Evolutionary conservation across 2,888 invertebrate species (phyloP).

Genomic region (Endotricha flammealis): DNA sequence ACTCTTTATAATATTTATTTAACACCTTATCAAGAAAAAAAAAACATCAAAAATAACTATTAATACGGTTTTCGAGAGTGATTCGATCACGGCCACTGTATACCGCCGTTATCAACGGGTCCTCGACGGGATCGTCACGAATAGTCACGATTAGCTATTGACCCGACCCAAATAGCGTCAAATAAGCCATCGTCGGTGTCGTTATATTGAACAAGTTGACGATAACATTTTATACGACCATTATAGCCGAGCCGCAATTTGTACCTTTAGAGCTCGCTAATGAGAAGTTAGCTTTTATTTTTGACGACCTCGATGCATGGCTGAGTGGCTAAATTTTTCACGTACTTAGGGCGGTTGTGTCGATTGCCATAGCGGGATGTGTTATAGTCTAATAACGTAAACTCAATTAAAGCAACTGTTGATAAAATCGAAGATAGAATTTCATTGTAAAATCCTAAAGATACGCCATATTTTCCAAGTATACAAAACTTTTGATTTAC

Average conservation of each 20-base stretch:
- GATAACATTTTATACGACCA: conserved; percentile 39
- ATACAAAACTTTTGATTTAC: too few species aligned
- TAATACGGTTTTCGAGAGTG: not conserved
- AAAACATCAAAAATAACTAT: not conserved
- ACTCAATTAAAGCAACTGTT: too few species aligned
- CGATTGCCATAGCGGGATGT: too few species aligned
- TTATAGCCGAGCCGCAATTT: conserved; percentile 36
- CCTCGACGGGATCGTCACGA: conserved; percentile 44
- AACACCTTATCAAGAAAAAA: too few species aligned
- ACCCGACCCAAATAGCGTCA: conserved; percentile 59
- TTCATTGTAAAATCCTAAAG: too few species aligned
- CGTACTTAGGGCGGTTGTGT: too few species aligned
- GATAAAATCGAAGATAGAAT: too few species aligned
- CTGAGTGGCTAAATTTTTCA: too few species aligned
- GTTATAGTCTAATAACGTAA: too few species aligned
- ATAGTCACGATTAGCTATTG: conserved; percentile 55
- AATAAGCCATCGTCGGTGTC: conserved; percentile 50
- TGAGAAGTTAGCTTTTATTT: conserved; percentile 17
- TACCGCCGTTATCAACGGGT: conserved; percentile 25
- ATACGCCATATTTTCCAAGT: too few species aligned
- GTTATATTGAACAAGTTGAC: conserved; percentile 51
- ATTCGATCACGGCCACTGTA: conserved; percentile 1
- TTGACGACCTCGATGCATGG: too few species aligned
- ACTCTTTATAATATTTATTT: too few species aligned
- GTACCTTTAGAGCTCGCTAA: conserved; percentile 31